phyloP scores from a whole-genome alignment of 2,888 invertebrate species.

The Tachina grossa region DNA sequence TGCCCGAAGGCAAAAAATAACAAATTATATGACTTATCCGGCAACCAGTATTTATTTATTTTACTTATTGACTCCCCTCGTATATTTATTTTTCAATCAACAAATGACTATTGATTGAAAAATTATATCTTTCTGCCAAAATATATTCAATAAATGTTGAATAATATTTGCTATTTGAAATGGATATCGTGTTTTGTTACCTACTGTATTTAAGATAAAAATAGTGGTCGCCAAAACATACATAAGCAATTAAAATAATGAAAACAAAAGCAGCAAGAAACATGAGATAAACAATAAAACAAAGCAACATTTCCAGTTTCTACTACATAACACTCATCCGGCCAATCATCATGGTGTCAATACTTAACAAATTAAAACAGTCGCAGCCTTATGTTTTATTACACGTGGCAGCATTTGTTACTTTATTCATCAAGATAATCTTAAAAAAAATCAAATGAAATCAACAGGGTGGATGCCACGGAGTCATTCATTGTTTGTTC shows the following conservation, averaged over 20 bases:
- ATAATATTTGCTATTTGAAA: too few relatives aligned
- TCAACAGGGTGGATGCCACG: slow-evolving; percentile 17
- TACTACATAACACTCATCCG: neutral
- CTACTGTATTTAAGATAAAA: too few relatives aligned
- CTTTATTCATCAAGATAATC: slow-evolving; percentile 33
- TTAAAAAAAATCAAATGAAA: slow-evolving; percentile 23
- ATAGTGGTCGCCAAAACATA: neutral
- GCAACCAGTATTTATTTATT: too few relatives aligned
- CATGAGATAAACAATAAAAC: neutral
- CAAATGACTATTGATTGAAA: too few relatives aligned
- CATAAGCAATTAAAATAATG: neutral
- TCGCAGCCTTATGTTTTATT: slow-evolving; percentile 1
- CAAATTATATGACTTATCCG: too few relatives aligned
- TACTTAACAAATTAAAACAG: slow-evolving; percentile 30
- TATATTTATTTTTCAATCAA: too few relatives aligned
- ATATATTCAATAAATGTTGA: too few relatives aligned
- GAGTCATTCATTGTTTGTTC: neutral
- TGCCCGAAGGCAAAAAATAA: too few relatives aligned
- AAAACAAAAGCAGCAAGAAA: neutral
- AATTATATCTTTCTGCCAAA: too few relatives aligned
- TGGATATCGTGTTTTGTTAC: too few relatives aligned
- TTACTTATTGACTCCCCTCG: too few relatives aligned
- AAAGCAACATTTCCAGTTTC: neutral
- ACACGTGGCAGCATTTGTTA: slow-evolving; percentile 66
- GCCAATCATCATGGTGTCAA: slow-evolving; percentile 38